Base-by-base conservation (phyloP, 2,888 invertebrate species). In the Apotomis capreana region DNA sequence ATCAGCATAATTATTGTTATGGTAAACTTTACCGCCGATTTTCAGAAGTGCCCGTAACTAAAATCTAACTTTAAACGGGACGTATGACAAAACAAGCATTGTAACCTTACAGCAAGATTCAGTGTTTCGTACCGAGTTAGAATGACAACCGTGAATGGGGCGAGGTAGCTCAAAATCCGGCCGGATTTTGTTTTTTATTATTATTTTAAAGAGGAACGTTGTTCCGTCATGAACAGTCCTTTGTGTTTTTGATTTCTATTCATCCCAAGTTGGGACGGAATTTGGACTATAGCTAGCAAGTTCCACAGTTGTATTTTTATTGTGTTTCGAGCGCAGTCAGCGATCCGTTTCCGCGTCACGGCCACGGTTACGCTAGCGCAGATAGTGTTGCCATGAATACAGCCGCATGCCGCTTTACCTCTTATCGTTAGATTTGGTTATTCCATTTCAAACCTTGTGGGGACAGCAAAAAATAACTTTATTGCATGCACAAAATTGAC, bases 311-410 rank as follows among this genome's bases (percentile, higher is more conserved):
- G 52, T 52, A 63, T 5, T 72, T 72, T 52, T 5, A 72, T 37
- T 54, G 13, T 6, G 4, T 68, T 65, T 69, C 62, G 51, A 70
- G 76, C 26, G 57, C 55, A 83, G 61, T 74, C 81, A 83, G 77
- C 83, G 81, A 83, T 78, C 83, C 84, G 83, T 83, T 79, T 74
- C 81, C 76, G 75, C 79, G 86, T 85, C 83, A 87, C 82, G 84
- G 80, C 74, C 78, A 74, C 79, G 80, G 80, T 79, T 80, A 78
- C 81, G 74, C 75, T 73, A 62, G 57, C 60, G 55, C 75, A 70
- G 65, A 69, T 64, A 70, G 70, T 62, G 69, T 74, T 69, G 69
- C 68, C 64, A 63, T 69, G 46, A 59, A 64, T 26, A 64, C 49
- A 62, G 46, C 46, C 55, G 57, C 65, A 65, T 57, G 55, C 55